Percentiles rank a stretch among this genome's conserved stretches.
Conservation (phyloP, 37 sponge, comb jelly and placozoan genomes). For the Chondrilla cf. caribensis region DNA sequence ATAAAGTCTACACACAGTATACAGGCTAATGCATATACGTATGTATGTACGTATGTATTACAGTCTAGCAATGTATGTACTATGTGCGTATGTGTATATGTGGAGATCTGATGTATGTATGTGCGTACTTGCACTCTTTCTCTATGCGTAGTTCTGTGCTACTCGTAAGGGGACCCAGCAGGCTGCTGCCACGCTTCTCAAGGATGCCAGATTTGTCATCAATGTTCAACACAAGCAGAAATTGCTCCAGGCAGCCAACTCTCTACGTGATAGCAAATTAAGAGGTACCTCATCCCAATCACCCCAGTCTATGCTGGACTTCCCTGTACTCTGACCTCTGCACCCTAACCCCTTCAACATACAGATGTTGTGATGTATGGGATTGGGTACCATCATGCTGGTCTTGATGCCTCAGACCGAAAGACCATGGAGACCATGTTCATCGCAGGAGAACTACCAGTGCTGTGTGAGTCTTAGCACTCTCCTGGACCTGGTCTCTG, state of each 20-base stretch:
- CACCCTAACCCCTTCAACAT: no score
- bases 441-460: slow-evolving; percentile 83
- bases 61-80: no score
- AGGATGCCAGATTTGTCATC: slow-evolving; percentile 90
- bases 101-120: background rate
- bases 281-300: slow-evolving; percentile 50
- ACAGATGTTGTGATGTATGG: slow-evolving; percentile 80
- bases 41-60: background rate
- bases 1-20: no score
- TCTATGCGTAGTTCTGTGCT: slow-evolving; percentile 80
- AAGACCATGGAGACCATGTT: slow-evolving; percentile 85
- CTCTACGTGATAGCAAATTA: slow-evolving; percentile 80
- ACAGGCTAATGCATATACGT: background rate
- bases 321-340: no score
- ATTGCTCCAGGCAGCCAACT: slow-evolving; percentile 44
- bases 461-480: slow-evolving; percentile 72
- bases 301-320: background rate
- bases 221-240: slow-evolving; percentile 64
- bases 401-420: slow-evolving; percentile 81
- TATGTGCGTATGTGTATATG: no score
- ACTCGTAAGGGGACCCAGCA: slow-evolving; percentile 95
- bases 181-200: slow-evolving; percentile 84
- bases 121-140: background rate
- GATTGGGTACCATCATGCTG: slow-evolving; percentile 98
- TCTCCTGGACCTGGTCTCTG: no score